A percentile compares a stretch with the other conserved stretches of the same genome.
phyloP scores from a whole-genome alignment of 2,888 invertebrate species.

The Dugesia japonica region DNA sequence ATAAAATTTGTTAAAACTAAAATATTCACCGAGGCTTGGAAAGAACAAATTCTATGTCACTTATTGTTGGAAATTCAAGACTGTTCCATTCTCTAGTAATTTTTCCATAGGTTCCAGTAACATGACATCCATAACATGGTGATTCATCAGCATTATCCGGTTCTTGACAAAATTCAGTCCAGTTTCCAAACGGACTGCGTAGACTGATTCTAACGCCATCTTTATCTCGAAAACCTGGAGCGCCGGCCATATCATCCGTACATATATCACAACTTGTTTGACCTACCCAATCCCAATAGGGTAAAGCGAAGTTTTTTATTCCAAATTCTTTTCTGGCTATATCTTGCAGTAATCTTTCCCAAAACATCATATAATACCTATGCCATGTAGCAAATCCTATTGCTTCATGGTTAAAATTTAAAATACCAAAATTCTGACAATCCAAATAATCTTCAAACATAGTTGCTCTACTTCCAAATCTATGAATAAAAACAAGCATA shows the following conservation, averaged over 20 bases:
- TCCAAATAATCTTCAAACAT: conserved; percentile 22
- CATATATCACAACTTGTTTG: conserved; percentile 31
- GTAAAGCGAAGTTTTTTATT: conserved; percentile 26
- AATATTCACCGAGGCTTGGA: conserved; percentile 8
- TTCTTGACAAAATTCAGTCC: conserved; percentile 30
- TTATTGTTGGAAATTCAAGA: conserved; percentile 23
- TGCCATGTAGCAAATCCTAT: conserved; percentile 33
- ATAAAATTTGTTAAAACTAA: not conserved
- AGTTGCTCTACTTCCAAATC: conserved; percentile 29
- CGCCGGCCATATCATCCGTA: conserved; percentile 33
- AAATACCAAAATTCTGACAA: not conserved
- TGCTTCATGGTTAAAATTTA: conserved; percentile 30
- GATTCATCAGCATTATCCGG: conserved; percentile 22
- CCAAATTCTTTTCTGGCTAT: conserved; percentile 27
- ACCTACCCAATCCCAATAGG: conserved; percentile 34
- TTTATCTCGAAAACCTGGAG: conserved; percentile 1
- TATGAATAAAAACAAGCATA: conserved; percentile 27
- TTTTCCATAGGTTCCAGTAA: not conserved
- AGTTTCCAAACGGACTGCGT: conserved; percentile 30
- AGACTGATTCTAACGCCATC: conserved; percentile 24
- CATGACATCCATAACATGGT: conserved; percentile 32
- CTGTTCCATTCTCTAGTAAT: conserved; percentile 28
- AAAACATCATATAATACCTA: conserved; percentile 34
- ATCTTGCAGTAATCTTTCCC: conserved; percentile 31
- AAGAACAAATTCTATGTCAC: conserved; percentile 23